These are phyloP conservation scores for Sarcophilus harrisii DNA, from an alignment of 2,797 vertebrate species.

Conservation along the genomic window DNA sequence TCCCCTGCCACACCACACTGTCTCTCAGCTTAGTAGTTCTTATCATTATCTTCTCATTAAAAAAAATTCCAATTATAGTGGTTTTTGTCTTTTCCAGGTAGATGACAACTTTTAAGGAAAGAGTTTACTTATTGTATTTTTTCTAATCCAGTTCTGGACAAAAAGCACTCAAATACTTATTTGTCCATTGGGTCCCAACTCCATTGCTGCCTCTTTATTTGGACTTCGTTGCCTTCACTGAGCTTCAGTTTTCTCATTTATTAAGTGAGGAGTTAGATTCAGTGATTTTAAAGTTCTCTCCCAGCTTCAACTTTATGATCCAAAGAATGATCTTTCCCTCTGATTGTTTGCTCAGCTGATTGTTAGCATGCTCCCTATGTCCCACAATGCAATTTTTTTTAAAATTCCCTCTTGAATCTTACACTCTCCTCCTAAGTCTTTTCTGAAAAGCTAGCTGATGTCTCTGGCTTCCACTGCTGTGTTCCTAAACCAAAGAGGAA, in stretches of 20 bases:
- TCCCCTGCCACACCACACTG: background rate
- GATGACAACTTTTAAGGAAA: background rate
- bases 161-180: background rate
- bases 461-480: background rate
- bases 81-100: background rate
- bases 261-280: background rate
- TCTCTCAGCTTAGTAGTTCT: background rate
- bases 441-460: background rate
- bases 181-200: background rate
- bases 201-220: background rate
- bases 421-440: background rate
- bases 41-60: background rate
- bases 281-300: background rate
- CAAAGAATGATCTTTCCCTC: background rate
- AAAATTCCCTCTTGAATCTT: conserved; percentile 12
- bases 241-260: background rate
- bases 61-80: background rate
- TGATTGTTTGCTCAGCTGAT: background rate
- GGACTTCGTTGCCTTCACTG: background rate
- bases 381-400: background rate
- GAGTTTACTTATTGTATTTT: background rate
- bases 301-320: background rate
- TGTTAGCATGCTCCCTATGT: background rate
- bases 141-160: background rate
- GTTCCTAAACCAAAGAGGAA: conserved; percentile 39